Base-by-base conservation (phyloP, 2,888 invertebrate species). In the Venustoraphidia nigricollis region DNA sequence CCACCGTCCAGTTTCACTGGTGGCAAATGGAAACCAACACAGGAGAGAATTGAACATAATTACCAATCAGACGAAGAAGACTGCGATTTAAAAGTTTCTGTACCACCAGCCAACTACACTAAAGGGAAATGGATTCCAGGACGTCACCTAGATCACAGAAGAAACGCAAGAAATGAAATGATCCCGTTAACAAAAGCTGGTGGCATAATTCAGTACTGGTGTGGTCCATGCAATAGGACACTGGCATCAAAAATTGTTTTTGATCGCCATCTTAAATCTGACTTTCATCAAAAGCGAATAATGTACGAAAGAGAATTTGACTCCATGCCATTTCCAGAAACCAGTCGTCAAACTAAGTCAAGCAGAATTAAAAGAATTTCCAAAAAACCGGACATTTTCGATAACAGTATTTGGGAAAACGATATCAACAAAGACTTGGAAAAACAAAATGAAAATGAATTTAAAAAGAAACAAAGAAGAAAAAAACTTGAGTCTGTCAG, bases 61-160 rank as follows among this genome's bases (percentile, higher is more conserved):
- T 17, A 42, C 11, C 42, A 27, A 34, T 42, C 42, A n/a, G 69
- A 70, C 13, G 66, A 73, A 13, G 70, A 70, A 27, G 71, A 73
- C 8, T 50, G 53, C 40, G 69, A 72, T 57, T 70, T 70, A 56
- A 71, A 69, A 46, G 37, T 37, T 10, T 14, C 36, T 46, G 72
- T 73, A 53, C 83, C 83, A 2, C 81, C 83, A 0, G 78, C 80
- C 3, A 76, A 74, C 38, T 77, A 85, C 56, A 84, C 84, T 0
- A 79, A 79, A 61, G 86, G 85, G 1, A 90, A 90, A 69, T 89
- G 88, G 88, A 75, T 85, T 45, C 87, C 85, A 1, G 83, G 83
- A 37, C 38, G 44, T 41, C 41, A 40, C 36, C 14, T 45, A 34
- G 17, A 13, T 36, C 49, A 45, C n/a, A 47, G 39, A 11, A 14